Conservation (phyloP, 1,140 invertebrate genomes). For the Trichonephila clavata region DNA sequence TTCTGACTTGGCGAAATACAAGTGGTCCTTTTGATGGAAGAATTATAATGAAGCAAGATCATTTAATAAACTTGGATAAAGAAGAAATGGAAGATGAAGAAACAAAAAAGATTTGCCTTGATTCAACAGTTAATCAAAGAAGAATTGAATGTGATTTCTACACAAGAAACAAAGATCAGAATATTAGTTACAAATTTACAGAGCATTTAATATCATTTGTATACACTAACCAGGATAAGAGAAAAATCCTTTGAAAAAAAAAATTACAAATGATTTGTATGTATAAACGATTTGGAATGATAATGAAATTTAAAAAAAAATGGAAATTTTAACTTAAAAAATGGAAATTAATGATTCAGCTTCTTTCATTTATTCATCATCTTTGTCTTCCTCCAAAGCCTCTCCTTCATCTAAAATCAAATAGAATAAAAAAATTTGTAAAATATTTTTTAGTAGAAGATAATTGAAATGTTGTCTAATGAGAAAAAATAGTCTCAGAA, state of each 20-base stretch:
- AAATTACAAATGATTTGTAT: not conserved
- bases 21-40: constrained; percentile 1
- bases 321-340: not conserved
- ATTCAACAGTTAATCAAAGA: no score
- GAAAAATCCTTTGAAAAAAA: not conserved
- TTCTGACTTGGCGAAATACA: constrained; percentile 3
- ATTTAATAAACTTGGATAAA: no score
- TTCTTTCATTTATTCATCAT: constrained; percentile 57
- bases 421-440: not conserved
- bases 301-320: not conserved
- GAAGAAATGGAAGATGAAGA: no score
- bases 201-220: no score
- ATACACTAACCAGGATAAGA: not conserved
- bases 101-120: no score
- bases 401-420: not conserved
- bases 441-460: no score
- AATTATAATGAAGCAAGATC: no score
- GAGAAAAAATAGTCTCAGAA: no score
- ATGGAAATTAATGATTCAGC: constrained; percentile 49
- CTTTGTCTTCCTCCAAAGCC: constrained; percentile 81
- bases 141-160: no score
- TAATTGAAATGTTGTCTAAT: no score
- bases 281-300: not conserved
- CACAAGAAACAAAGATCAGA: no score
- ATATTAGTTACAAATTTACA: no score